A percentile compares a stretch with the other conserved stretches of the same genome.
Evolutionary conservation across 2,113 vertebrate species (phyloP).

Genomic region (Lepus europaeus): DNA sequence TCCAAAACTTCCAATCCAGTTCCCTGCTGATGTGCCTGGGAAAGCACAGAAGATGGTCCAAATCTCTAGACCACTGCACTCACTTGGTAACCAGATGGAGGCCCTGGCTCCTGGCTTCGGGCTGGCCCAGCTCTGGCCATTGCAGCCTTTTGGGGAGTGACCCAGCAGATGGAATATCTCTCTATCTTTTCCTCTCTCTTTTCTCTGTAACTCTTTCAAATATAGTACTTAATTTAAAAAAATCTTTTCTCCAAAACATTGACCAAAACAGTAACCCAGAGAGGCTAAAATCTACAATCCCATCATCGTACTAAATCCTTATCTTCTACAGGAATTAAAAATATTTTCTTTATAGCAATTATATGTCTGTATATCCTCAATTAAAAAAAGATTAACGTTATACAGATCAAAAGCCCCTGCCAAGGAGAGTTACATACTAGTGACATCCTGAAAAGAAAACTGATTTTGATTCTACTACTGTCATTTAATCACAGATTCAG

Average conservation of each 20-base stretch:
- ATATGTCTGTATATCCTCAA: not conserved
- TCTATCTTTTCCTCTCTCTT: too few species aligned
- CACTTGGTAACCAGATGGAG: too few species aligned
- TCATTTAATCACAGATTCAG: not conserved
- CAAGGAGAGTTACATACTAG: not conserved
- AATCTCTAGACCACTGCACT: too few species aligned
- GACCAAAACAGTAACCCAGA: not conserved
- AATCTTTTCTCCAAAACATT: not conserved
- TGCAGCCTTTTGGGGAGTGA: too few species aligned
- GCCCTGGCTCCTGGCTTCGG: too few species aligned
- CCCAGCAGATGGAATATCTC: too few species aligned
- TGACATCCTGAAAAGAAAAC: not conserved
- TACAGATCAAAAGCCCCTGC: not conserved
- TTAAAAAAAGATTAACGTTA: not conserved
- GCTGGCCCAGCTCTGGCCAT: too few species aligned
- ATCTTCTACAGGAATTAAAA: not conserved
- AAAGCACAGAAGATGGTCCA: too few species aligned
- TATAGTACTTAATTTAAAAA: too few species aligned
- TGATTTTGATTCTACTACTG: not conserved
- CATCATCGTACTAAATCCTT: conserved; percentile 26
- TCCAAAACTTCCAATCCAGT: too few species aligned
- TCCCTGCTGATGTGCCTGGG: too few species aligned
- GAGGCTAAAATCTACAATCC: not conserved
- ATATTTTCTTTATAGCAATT: not conserved
- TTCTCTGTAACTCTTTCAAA: too few species aligned